These are phyloP conservation scores for Noctua comes DNA, from an alignment of 2,888 invertebrate species.

Conservation along the genomic window DNA sequence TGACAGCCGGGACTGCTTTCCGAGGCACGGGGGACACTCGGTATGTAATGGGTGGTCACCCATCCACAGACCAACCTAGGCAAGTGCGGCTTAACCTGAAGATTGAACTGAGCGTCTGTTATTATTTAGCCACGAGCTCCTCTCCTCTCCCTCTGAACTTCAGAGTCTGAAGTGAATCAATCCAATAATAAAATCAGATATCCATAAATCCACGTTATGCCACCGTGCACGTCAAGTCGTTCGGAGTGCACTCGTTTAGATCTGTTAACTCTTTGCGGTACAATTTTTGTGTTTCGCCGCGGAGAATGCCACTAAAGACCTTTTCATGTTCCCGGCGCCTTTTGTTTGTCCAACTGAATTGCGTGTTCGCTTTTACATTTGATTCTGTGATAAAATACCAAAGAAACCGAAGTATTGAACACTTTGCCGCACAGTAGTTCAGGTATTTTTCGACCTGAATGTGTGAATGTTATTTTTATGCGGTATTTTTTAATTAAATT, in stretches of 20 bases:
- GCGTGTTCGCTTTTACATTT: constrained; percentile 62
- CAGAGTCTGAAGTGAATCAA: background rate
- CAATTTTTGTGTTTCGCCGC: constrained; percentile 78
- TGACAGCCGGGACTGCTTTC: too few species aligned
- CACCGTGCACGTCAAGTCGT: constrained; percentile 53
- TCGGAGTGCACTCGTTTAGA: constrained; percentile 78
- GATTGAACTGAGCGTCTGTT: too few species aligned
- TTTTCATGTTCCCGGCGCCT: constrained; percentile 78
- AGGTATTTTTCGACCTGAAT: constrained; percentile 34
- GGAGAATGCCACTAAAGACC: constrained; percentile 80
- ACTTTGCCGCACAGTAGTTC: constrained; percentile 47
- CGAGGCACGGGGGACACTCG: too few species aligned
- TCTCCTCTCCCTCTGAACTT: too few species aligned
- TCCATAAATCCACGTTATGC: constrained; percentile 60
- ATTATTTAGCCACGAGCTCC: too few species aligned
- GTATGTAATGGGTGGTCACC: too few species aligned
- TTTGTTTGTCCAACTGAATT: constrained; percentile 70
- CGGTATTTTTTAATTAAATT: constrained; percentile 54
- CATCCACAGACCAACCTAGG: too few species aligned
- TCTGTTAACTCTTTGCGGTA: constrained; percentile 80
- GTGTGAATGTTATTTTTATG: constrained; percentile 47
- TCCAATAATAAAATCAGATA: constrained; percentile 21
- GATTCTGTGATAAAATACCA: constrained; percentile 65
- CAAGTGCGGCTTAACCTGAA: too few species aligned
- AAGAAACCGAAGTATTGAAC: constrained; percentile 55